Evolutionary conservation across 2,888 invertebrate genomes (phyloP).

Genomic region (Lithodes maja): DNA sequence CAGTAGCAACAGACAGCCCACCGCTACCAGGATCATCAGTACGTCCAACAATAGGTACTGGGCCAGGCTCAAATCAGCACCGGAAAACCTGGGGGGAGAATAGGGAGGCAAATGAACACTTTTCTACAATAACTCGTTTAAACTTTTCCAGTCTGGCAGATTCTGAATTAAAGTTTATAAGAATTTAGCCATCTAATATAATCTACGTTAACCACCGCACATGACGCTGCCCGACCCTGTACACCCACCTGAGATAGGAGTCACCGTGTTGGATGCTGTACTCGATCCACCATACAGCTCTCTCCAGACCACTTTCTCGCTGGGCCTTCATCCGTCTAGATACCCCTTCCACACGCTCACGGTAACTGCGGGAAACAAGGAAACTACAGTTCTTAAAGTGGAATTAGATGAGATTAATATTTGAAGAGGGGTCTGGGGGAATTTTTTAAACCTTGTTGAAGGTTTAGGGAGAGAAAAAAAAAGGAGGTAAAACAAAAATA

Average conservation of each 20-base stretch:
- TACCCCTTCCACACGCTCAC: slow-evolving; percentile 49
- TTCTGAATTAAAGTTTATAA: too few species aligned
- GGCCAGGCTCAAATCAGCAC: slow-evolving; percentile 39
- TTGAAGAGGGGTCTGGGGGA: too few species aligned
- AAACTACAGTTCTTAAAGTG: neutral
- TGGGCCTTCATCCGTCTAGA: slow-evolving; percentile 49
- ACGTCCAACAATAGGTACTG: slow-evolving; percentile 64
- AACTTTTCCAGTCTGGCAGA: neutral
- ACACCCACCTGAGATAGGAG: slow-evolving; percentile 53
- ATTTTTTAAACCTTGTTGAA: too few species aligned
- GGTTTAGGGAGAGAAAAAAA: neutral
- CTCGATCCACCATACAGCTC: slow-evolving; percentile 61
- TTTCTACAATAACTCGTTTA: neutral
- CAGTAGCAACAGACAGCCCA: neutral
- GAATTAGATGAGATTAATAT: too few species aligned
- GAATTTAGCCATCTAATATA: too few species aligned
- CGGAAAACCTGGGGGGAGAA: slow-evolving; percentile 43
- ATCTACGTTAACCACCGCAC: neutral
- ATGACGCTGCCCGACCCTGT: neutral
- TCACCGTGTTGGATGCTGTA: slow-evolving; percentile 48
- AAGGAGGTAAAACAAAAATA: neutral
- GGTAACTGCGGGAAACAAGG: slow-evolving; percentile 29
- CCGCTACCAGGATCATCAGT: slow-evolving; percentile 33
- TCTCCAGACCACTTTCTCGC: slow-evolving; percentile 51
- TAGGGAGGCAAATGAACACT: neutral